Base-by-base conservation (phyloP, 2,888 invertebrate genomes). In the Noctua janthina region DNA sequence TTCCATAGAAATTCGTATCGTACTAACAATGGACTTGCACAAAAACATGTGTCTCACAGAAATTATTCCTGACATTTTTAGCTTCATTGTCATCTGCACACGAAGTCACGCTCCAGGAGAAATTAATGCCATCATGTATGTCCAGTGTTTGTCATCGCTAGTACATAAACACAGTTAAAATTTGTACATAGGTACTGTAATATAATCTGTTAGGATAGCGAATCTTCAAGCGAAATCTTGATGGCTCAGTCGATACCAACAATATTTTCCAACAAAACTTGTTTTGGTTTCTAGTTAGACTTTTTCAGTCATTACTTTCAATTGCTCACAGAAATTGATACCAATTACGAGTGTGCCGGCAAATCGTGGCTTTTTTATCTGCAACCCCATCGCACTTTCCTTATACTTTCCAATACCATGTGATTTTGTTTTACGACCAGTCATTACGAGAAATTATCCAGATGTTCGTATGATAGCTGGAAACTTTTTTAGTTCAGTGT, bases 51-150 rank as follows among this genome's bases (percentile, higher is more conserved):
- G 96, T 96, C 96, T 96, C 96, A 95, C 95, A 96, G 95, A 96
- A 29, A 96, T 96, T 94, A 96, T 96, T 95, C 95, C 96, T 95
- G 94, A 92, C 96, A 95, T 96, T 96, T 96, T 96, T 95, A 96
- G 94, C 94, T 92, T 95, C 94, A 96, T 97, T 96, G 96, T 97
- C 94, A 95, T 87, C 91, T 94, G 94, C 95, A 95, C 93, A 94
- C 94, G 91, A 92, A 95, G 96, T 96, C 96, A 97, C 96, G 96
- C 95, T 96, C 96, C 96, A 96, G 95, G 95, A 96, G 96, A 93
- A 96, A 95, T 96, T 96, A 96, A 96, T 96, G 95, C 92, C 92
- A 93, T 91, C 91, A 91, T 92, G 91, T 90, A 75, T 68, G 90
- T 83, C 86, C 88, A 87, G 76, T 88, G 85, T 88, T 80, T 81